Conservation (phyloP, 2,888 invertebrate genomes). For the Drosophila austrosaltans region DNA sequence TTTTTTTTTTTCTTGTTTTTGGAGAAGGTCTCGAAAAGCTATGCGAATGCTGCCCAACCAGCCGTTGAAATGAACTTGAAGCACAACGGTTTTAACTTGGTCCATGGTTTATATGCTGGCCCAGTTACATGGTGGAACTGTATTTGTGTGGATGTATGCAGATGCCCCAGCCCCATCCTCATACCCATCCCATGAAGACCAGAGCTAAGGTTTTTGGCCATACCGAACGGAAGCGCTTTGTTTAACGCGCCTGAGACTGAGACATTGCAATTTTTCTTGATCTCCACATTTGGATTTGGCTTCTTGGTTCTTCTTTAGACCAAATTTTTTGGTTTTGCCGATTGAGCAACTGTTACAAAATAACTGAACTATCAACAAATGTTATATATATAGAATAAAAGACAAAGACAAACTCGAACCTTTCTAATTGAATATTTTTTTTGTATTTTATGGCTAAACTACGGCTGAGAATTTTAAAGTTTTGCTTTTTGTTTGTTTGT, state of each 20-base stretch:
- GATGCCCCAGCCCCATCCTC: conserved; percentile 31
- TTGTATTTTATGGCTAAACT: conserved; percentile 43
- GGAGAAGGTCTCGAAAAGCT: conserved; percentile 52
- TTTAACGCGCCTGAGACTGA: conserved; percentile 57
- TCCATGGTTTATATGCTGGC: conserved; percentile 65
- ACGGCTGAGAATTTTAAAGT: conserved; percentile 32
- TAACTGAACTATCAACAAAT: conserved; percentile 58
- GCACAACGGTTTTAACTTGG: conserved; percentile 40
- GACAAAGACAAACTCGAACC: conserved; percentile 33
- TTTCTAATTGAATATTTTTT: conserved; percentile 49
- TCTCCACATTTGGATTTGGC: conserved; percentile 1
- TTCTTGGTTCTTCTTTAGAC: conserved; percentile 5
- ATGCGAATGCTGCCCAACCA: conserved; percentile 59
- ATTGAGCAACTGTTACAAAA: conserved; percentile 64
- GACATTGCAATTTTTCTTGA: conserved; percentile 17
- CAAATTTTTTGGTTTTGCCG: conserved; percentile 11
- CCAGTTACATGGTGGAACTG: conserved; percentile 50
- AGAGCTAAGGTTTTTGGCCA: conserved; percentile 40
- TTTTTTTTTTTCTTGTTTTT: conserved; percentile 7
- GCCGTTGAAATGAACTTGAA: conserved; percentile 79
- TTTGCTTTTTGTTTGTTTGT: conserved; percentile 23
- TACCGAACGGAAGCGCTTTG: conserved; percentile 71
- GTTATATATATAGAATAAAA: conserved; percentile 40
- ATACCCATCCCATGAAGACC: conserved; percentile 16
- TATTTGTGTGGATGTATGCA: conserved; percentile 6